Percentiles rank a stretch among this genome's conserved stretches.
Conservation (phyloP, 1,140 invertebrate species). For the Nasonia giraulti region DNA sequence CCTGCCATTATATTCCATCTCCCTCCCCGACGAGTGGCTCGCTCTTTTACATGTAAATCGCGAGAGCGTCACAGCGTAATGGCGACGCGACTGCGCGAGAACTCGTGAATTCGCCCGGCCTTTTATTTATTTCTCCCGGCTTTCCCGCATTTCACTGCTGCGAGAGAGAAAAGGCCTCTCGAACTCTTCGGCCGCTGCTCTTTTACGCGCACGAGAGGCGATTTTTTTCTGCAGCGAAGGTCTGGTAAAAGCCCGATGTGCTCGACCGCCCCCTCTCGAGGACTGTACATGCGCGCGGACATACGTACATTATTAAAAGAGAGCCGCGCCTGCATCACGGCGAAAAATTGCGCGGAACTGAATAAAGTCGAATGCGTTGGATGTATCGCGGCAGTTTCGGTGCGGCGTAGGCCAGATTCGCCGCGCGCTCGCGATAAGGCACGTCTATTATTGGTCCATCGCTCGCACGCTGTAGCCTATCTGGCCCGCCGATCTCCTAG, state of each 20-base stretch:
- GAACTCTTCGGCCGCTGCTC: not conserved
- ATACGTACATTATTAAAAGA: no score
- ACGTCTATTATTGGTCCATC: conserved; percentile 24
- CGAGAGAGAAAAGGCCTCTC: not conserved
- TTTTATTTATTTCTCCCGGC: conserved; percentile 19
- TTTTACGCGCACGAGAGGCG: no score
- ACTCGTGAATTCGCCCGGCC: not conserved
- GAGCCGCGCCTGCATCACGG: no score
- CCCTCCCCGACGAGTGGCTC: not conserved
- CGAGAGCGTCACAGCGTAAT: not conserved
- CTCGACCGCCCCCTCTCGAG: not conserved
- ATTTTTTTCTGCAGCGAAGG: not conserved
- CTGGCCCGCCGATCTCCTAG: not conserved
- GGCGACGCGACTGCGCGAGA: not conserved
- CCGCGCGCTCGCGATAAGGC: conserved; percentile 13
- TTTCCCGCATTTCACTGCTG: not conserved
- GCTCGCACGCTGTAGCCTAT: not conserved
- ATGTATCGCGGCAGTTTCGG: not conserved
- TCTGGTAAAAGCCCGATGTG: not conserved
- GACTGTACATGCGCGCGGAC: no score
- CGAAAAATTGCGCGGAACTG: no score
- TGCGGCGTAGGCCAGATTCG: not conserved
- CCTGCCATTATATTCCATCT: not conserved
- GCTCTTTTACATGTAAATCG: conserved; percentile 44
- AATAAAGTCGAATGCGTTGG: not conserved